Conservation (phyloP, 35 echinoderm and acorn worm genomes). For the Diadema setosum region DNA sequence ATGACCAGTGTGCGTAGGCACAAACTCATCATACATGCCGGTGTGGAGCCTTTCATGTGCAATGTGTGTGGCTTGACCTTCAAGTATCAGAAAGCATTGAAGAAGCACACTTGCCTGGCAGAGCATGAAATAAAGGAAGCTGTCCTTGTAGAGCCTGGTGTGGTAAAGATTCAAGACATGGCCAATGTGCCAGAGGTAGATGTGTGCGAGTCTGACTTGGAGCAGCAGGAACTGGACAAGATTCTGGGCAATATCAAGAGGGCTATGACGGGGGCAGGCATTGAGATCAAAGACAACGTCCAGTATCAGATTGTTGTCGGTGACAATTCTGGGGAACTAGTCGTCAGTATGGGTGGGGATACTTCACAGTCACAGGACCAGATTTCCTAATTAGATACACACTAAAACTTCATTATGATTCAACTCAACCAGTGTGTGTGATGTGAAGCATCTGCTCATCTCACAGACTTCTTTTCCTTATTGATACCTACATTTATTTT, state of each 20-base stretch:
- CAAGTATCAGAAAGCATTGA: neutral
- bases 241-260: constrained; percentile 1
- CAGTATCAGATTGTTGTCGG: constrained; percentile 7
- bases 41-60: constrained; percentile 40
- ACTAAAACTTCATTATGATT: too few species aligned
- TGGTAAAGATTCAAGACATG: neutral
- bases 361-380: too few species aligned
- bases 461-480: too few species aligned
- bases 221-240: neutral
- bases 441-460: too few species aligned
- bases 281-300: neutral
- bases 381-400: too few species aligned
- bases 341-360: neutral
- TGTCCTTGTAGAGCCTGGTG: too few species aligned
- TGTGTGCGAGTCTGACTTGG: neutral
- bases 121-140: neutral
- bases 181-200: neutral
- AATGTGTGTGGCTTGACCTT: constrained; percentile 10
- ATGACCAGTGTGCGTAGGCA: constrained; percentile 30
- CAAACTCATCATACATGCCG: constrained; percentile 35
- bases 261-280: neutral
- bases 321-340: neutral
- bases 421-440: too few species aligned
- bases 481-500: too few species aligned
- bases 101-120: neutral